These are phyloP conservation scores for Squalus acanthias DNA, from an alignment of 2,797 vertebrate species.

Conservation along the genomic window DNA sequence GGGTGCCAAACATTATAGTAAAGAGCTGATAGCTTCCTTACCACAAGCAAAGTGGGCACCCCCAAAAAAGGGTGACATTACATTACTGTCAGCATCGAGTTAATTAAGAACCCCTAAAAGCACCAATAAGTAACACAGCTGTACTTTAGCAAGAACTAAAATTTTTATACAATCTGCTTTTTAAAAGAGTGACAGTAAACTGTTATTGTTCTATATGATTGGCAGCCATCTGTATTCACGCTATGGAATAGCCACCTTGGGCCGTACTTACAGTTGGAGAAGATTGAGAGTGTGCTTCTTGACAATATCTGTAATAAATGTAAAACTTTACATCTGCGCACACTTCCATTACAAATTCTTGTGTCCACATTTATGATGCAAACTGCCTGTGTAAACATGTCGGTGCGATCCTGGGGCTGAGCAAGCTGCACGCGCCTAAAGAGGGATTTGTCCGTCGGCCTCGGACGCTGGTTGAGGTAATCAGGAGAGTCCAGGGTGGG, in stretches of 20 bases:
- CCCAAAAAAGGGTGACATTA: not conserved
- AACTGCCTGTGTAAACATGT: not conserved
- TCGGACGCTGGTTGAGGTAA: not conserved
- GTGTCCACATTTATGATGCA: not conserved
- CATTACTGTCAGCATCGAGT: not conserved
- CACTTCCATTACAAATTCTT: not conserved
- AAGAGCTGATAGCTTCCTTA: not conserved
- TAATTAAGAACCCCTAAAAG: too few species aligned
- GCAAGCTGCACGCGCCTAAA: not conserved
- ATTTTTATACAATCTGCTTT: not conserved
- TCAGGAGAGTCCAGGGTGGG: not conserved
- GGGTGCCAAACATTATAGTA: not conserved
- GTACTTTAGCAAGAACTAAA: not conserved
- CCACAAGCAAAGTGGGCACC: not conserved
- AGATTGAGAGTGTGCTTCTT: not conserved
- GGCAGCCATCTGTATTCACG: not conserved
- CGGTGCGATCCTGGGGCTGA: not conserved
- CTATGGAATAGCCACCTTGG: not conserved
- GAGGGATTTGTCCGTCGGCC: not conserved
- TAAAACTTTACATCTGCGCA: not conserved
- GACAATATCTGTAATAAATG: not conserved
- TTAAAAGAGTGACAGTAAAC: not conserved
- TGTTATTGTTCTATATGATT: not conserved
- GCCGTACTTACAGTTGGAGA: not conserved
- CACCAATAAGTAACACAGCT: not conserved